phyloP scores from a whole-genome alignment of 2,113 vertebrate species.

The Panurus biarmicus region DNA sequence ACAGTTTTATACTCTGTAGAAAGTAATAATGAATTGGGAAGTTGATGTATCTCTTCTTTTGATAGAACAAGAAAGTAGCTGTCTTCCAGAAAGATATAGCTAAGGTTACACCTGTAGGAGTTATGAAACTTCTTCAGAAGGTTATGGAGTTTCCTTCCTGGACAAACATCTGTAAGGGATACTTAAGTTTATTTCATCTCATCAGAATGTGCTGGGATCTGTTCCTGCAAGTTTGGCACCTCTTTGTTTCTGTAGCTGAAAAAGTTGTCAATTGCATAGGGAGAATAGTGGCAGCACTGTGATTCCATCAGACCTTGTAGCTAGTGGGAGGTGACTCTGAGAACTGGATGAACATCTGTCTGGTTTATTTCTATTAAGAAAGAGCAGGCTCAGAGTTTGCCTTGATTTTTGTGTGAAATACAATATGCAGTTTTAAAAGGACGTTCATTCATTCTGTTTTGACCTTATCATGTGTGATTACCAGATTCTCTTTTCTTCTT shows the following conservation, averaged over 20 bases:
- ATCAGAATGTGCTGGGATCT: neutral
- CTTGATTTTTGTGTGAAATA: neutral
- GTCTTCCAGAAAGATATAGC: neutral
- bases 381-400: neutral
- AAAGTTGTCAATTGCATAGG: accelerated
- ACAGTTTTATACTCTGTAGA: neutral
- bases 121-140: neutral
- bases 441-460: neutral
- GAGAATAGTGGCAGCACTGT: neutral
- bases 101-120: neutral
- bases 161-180: neutral
- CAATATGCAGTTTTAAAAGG: neutral
- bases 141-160: neutral
- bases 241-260: neutral
- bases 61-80: neutral
- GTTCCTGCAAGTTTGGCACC: neutral
- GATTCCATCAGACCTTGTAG: neutral
- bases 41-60: neutral
- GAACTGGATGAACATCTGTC: neutral
- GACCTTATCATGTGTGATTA: neutral
- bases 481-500: neutral
- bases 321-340: neutral
- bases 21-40: neutral
- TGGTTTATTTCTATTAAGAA: neutral
- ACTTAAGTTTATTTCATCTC: neutral